Base-by-base conservation (phyloP, 2,888 invertebrate species). In the Hololepta plana region DNA sequence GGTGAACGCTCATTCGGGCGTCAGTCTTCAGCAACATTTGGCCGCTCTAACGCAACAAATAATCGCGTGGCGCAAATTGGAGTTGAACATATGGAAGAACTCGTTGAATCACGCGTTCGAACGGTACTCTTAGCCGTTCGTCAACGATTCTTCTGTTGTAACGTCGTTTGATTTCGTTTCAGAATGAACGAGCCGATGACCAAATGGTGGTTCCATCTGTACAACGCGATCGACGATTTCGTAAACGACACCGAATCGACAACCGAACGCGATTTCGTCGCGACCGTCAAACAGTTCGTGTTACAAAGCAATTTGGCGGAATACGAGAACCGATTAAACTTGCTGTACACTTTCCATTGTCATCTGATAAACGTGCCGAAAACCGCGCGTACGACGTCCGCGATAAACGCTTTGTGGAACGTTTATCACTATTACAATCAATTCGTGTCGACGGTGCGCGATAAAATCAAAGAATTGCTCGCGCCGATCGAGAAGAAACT, bases 131-230 rank as follows among this genome's bases (percentile, higher is more conserved):
- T n/a, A n/a, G n/a, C 17, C 7, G n/a, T 17, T 7, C 7, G 7
- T 17, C 17, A 17, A 7, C 17, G 7, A 17, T 17, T 17, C n/a
- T 17, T 17, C n/a, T 17, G n/a, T 17, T 17, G n/a, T 7, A 7
- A 7, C 17, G n/a, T n/a, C 17, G n/a, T 17, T 12, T 19, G 24
- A 28, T 27, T 27, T 25, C 13, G 38, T 37, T 49, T 28, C 43
- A 72, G 73, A 41, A 60, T 76, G 35, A 66, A 68, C 44, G 57
- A 66, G 0, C 67, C 70, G 33, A 69, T 77, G 0, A 68, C 76
- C 35, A 81, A 77, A 47, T 91, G 85, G 70, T 95, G 91, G 90
- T 82, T 88, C 55, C 75, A 81, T 49, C 52, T 93, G 23, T 88
- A 80, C 47, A 66, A 71, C 12, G 58, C 82, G 1, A 53, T 79